Evolutionary conservation across 2,113 vertebrate genomes (phyloP).

Genomic region (Xenopus tropicalis): UCB_Xtro_10.0 CM004444.2:35160501-35161000

Average conservation of each 20-base stretch:
- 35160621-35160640: slow-evolving; percentile 50
- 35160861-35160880: neutral
- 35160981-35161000: neutral
- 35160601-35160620: slow-evolving; percentile 48
- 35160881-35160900: neutral
- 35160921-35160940: slow-evolving; percentile 2
- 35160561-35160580: slow-evolving; percentile 53
- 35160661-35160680: slow-evolving; percentile 43
- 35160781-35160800: neutral
- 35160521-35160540: slow-evolving; percentile 49
- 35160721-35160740: neutral
- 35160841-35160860: neutral
- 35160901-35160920: slow-evolving; percentile 6
- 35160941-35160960: neutral
- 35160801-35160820: neutral
- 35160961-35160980: neutral
- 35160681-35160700: slow-evolving; percentile 41
- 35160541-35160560: slow-evolving; percentile 54
- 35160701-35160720: slow-evolving; percentile 30
- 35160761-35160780: neutral
- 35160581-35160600: slow-evolving; percentile 47
- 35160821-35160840: neutral
- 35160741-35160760: slow-evolving; percentile 9
- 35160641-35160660: slow-evolving; percentile 51
- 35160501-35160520: slow-evolving; percentile 23